These are phyloP conservation scores for Neodontobutis hainanensis DNA, from an alignment of 2,113 vertebrate species.

Conservation along the genomic window DNA sequence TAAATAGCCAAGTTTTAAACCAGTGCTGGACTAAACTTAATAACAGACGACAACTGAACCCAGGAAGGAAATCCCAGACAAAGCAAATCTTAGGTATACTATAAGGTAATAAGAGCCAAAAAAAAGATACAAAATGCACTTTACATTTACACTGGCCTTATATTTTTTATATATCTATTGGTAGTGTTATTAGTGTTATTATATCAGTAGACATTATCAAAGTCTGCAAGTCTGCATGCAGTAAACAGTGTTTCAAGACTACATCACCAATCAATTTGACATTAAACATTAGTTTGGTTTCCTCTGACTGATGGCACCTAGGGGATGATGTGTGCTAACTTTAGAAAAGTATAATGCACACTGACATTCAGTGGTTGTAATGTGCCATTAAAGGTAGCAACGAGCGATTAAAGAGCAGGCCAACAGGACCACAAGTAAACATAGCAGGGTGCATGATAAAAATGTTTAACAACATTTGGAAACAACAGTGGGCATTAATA, in stretches of 20 bases:
- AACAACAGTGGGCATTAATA: background rate
- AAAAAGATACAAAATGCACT: too few species aligned
- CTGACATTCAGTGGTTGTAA: constrained; percentile 24
- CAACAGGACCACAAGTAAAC: constrained; percentile 26
- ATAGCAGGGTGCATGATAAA: constrained; percentile 14
- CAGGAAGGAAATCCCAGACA: too few species aligned
- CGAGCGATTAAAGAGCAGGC: constrained; percentile 26
- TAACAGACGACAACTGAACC: too few species aligned
- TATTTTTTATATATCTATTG: background rate
- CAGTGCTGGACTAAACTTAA: too few species aligned
- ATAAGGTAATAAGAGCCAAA: too few species aligned
- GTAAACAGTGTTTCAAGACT: background rate
- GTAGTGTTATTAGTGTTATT: background rate
- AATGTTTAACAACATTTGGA: constrained; percentile 15
- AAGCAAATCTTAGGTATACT: too few species aligned
- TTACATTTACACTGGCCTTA: too few species aligned
- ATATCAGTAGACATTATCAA: background rate
- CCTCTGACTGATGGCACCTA: constrained; percentile 1
- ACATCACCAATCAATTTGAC: background rate
- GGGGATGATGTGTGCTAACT: constrained; percentile 2
- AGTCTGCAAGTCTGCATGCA: background rate
- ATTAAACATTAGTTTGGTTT: background rate
- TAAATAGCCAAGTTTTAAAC: too few species aligned
- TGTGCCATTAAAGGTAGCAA: constrained; percentile 23
- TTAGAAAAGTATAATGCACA: constrained; percentile 18